Base-by-base conservation (phyloP, 2,113 vertebrate species). In the Solea senegalensis region DNA sequence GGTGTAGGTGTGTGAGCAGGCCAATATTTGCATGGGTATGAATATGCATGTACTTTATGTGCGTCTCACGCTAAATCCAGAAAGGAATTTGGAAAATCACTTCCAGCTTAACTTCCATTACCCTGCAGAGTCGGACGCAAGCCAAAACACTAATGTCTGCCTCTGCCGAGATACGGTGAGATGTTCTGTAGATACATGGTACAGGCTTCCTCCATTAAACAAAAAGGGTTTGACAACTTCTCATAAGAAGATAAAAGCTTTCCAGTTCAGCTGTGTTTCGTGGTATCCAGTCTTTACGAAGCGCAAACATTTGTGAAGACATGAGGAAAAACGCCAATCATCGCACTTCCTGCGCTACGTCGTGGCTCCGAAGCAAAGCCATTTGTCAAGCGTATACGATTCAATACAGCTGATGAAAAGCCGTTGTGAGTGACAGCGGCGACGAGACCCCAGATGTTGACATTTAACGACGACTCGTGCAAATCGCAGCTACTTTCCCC, bases 371-470 rank as follows among this genome's bases (percentile, higher is more conserved):
- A 65, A 61, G 63, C 43, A 55, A 59, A 78, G 8, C 5, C 51
- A 45, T 73, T 60, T 52, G 28, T 48, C 43, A 28, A 53, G 21
- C 15, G 14, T 16, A 7, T 34, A 39, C 11, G 12, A 56, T 56
- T 56, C 8, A 40, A 10, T 15, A 8, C 2, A 54, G 13, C 7
- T n/a, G 49, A 80, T 76, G 67, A 57, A 68, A 85, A 83, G 57
- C 70, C 16, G 48, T 39, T 27, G 46, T 86, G 76, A 88, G 55
- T 81, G 78, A 86, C 78, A 76, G 61, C 50, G 69, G 69, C 50
- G 16, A 61, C 44, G 56, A 34, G 60, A 76, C 66, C 69, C 66
- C 78, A 84, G 79, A 87, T 74, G 78, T 66, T 74, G 61, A 74
- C 71, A 69, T 78, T 69, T 56, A 72, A 73, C 56, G 39, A 77